phyloP scores from a whole-genome alignment of 2,888 invertebrate species.

The Agapostemon virescens region DNA sequence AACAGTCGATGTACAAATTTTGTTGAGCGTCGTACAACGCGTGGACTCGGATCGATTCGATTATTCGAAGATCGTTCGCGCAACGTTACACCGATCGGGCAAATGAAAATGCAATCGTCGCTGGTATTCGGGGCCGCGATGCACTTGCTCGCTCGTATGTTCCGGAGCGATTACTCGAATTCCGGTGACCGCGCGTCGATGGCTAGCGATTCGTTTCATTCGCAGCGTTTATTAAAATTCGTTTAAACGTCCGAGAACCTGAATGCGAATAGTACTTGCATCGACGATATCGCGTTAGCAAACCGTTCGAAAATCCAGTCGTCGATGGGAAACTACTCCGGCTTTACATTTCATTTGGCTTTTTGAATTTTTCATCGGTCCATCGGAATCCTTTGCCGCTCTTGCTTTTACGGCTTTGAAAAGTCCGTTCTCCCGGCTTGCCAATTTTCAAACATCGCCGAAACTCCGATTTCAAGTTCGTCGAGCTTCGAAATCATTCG shows the following conservation, averaged over 20 bases:
- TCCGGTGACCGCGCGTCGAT: slow-evolving; percentile 5
- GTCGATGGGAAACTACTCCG: background rate
- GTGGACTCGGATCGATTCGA: background rate
- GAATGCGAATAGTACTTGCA: slow-evolving; percentile 2
- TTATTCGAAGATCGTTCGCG: slow-evolving; percentile 11
- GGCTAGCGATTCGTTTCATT: slow-evolving; percentile 15
- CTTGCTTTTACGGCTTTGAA: background rate
- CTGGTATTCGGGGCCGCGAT: background rate
- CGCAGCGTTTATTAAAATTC: slow-evolving; percentile 19
- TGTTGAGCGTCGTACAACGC: background rate
- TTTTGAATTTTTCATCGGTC: background rate
- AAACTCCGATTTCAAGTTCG: background rate
- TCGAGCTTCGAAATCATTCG: too few relatives aligned
- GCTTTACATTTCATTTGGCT: background rate
- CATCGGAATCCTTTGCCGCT: background rate
- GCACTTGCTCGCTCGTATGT: slow-evolving; percentile 13
- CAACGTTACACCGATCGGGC: slow-evolving; percentile 8
- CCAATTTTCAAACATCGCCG: background rate
- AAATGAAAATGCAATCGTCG: slow-evolving; percentile 20
- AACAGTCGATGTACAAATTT: background rate
- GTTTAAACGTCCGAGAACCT: background rate
- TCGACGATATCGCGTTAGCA: slow-evolving; percentile 9
- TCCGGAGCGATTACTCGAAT: slow-evolving; percentile 19
- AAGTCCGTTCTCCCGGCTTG: background rate
- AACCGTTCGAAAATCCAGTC: background rate